Evolutionary conservation across 2,113 vertebrate genomes (phyloP).

Genomic region (Shinisaurus crocodilurus): DNA sequence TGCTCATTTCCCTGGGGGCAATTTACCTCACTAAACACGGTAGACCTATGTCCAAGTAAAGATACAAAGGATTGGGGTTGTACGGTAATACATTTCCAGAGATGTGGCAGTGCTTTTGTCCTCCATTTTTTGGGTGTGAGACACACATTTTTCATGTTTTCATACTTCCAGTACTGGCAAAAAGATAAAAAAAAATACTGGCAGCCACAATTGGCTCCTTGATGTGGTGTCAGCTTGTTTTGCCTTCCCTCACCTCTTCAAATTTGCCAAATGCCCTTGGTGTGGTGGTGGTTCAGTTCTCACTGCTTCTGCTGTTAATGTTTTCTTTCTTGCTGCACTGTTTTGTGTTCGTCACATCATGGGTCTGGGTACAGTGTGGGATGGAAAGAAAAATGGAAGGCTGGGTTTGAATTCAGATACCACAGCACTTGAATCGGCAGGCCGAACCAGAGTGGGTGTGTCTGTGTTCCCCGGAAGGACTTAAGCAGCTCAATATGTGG

Average conservation of each 20-base stretch:
- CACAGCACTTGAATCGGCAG: neutral
- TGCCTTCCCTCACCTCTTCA: neutral
- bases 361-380: neutral
- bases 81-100: too few species aligned
- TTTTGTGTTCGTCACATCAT: neutral
- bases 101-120: too few species aligned
- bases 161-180: too few species aligned
- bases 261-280: neutral
- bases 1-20: too few species aligned
- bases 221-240: neutral
- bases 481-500: neutral
- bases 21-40: too few species aligned
- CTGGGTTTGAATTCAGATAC: neutral
- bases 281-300: neutral
- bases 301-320: neutral
- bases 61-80: too few species aligned
- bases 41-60: too few species aligned
- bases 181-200: too few species aligned
- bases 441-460: neutral
- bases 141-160: too few species aligned
- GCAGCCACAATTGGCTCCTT: neutral
- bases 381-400: neutral
- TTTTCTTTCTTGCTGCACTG: neutral
- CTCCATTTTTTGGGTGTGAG: too few species aligned
- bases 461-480: neutral